Conservation (phyloP, 2,797 vertebrate genomes). For the Tiaroga cobitis region DNA sequence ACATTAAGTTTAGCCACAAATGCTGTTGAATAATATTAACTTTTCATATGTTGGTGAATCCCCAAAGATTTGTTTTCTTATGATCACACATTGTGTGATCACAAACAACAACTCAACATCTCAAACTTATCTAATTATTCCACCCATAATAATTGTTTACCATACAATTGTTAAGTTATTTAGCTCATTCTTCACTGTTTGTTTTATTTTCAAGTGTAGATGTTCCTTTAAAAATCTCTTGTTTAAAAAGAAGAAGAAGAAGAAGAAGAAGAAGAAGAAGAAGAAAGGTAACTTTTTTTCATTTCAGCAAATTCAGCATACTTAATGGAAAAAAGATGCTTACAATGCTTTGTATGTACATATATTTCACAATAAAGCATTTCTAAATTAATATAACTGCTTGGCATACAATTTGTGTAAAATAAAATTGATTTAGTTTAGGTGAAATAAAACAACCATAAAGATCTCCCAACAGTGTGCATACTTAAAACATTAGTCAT, state of each 20-base stretch:
- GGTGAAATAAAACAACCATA: background rate
- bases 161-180: background rate
- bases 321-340: background rate
- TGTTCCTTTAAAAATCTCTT: background rate
- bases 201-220: background rate
- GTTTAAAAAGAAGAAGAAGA: background rate
- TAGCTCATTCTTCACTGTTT: background rate
- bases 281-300: background rate
- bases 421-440: background rate
- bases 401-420: too few species aligned
- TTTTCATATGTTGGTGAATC: background rate
- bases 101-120: background rate
- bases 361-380: background rate
- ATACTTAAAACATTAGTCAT: background rate
- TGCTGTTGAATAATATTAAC: background rate
- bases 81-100: background rate
- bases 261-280: background rate
- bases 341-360: background rate
- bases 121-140: background rate
- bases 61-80: background rate
- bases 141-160: background rate
- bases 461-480: background rate
- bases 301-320: background rate
- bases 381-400: background rate
- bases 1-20: background rate